A percentile compares a stretch with the other conserved stretches of the same genome.
Conservation (phyloP, 2,888 invertebrate species). For the Idaea aversata region DNA sequence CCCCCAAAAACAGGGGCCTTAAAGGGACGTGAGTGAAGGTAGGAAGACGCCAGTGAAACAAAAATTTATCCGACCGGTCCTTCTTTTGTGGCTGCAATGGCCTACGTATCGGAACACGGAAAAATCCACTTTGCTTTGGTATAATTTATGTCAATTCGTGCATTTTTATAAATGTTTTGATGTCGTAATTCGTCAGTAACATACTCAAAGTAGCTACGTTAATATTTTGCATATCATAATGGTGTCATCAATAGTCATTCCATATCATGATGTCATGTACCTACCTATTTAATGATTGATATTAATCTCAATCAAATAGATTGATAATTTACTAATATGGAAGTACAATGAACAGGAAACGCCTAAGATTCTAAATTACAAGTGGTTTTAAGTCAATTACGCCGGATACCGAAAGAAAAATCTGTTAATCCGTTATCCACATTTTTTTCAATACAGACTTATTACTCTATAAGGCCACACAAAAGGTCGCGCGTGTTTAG, state of each 20-base stretch:
- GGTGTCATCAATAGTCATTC: slow-evolving; percentile 1
- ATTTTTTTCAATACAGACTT: no score
- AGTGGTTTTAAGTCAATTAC: no score
- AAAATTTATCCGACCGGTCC: no score
- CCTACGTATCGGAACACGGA: no score
- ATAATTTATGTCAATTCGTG: not conserved
- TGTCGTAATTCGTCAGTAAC: not conserved
- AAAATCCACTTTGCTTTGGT: no score
- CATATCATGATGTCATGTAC: not conserved
- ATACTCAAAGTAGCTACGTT: not conserved
- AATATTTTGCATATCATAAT: not conserved
- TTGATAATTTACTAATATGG: not conserved
- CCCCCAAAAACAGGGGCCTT: no score
- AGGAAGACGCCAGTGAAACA: no score
- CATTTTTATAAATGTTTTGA: not conserved
- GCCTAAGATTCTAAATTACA: no score
- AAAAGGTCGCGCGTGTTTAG: no score
- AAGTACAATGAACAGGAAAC: not conserved
- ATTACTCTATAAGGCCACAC: no score
- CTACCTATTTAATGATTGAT: not conserved
- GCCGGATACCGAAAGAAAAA: not conserved
- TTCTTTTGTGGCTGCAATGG: no score
- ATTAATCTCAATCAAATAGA: not conserved
- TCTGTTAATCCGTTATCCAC: not conserved
- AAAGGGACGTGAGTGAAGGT: no score